A percentile compares a stretch with the other conserved stretches of the same genome.
Evolutionary conservation across 1,140 invertebrate genomes (phyloP).

Genomic region (Trichomalopsis sarcophagae): DNA sequence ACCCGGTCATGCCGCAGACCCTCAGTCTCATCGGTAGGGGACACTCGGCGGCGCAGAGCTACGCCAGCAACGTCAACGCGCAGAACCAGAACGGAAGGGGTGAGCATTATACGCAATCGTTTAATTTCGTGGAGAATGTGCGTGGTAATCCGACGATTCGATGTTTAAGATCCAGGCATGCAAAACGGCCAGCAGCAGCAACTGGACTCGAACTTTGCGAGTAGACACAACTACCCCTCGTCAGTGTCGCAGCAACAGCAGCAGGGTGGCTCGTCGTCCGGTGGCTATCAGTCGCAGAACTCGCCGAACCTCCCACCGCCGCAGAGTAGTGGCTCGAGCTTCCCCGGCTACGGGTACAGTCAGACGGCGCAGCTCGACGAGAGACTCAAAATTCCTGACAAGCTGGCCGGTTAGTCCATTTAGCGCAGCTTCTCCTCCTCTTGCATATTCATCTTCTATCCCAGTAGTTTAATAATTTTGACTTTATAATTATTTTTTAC

Average conservation of each 20-base stretch:
- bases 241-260: constrained; percentile 54
- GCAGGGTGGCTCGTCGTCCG: constrained; percentile 41
- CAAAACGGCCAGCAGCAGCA: constrained; percentile 52
- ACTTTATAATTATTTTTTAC: not conserved
- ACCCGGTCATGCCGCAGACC: constrained; percentile 86
- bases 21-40: constrained; percentile 74
- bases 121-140: not conserved
- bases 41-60: constrained; percentile 66
- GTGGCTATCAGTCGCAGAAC: constrained; percentile 60
- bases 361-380: constrained; percentile 32
- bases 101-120: not conserved
- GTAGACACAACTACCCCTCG: constrained; percentile 59
- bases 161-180: constrained; percentile 17
- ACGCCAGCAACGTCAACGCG: constrained; percentile 50
- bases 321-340: not conserved
- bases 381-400: constrained; percentile 43
- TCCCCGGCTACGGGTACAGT: constrained; percentile 24
- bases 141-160: not conserved
- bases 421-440: not conserved
- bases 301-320: constrained; percentile 53
- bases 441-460: not conserved
- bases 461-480: too few species aligned
- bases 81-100: constrained; percentile 52
- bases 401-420: constrained; percentile 46
- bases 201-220: constrained; percentile 60